Conservation (phyloP, 2,797 vertebrate species). For the Limnodromus scolopaceus region DNA sequence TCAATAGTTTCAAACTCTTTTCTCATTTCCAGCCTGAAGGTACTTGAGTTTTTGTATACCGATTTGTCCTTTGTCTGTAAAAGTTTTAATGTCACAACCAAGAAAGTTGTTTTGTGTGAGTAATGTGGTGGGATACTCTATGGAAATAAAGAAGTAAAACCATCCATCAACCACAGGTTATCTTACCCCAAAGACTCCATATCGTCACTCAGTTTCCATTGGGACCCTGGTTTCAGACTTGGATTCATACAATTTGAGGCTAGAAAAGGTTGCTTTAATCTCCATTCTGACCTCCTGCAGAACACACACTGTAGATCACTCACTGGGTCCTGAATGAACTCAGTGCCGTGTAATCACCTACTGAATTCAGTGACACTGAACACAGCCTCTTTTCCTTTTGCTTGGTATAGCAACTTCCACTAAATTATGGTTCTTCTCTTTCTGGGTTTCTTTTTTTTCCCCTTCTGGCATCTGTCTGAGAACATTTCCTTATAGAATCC, state of each 20-base stretch:
- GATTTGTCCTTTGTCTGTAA: not conserved
- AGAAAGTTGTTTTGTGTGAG: conserved; percentile 7
- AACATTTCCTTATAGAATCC: not conserved
- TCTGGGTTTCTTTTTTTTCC: not conserved
- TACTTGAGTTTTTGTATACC: not conserved
- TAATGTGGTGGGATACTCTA: not conserved
- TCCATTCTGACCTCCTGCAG: conserved; percentile 16
- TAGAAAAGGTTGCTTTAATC: conserved; percentile 41
- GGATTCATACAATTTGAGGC: conserved; percentile 16
- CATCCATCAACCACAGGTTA: conserved; percentile 7
- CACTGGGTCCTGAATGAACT: not conserved
- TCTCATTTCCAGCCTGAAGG: not conserved
- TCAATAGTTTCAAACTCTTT: not conserved
- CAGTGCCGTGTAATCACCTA: not conserved
- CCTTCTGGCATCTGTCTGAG: not conserved
- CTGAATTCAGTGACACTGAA: not conserved
- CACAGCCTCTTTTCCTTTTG: not conserved
- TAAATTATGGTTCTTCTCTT: not conserved
- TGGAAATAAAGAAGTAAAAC: conserved; percentile 30
- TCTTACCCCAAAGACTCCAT: conserved; percentile 9
- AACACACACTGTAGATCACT: conserved; percentile 29
- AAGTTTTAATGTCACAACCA: conserved; percentile 10
- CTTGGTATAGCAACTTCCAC: not conserved
- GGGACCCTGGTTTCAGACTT: not conserved
- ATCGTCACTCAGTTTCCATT: not conserved